Percentiles rank a stretch among this genome's conserved stretches.
Conservation (phyloP, 2,113 vertebrate genomes). For the Phyllostomus hastatus region DNA sequence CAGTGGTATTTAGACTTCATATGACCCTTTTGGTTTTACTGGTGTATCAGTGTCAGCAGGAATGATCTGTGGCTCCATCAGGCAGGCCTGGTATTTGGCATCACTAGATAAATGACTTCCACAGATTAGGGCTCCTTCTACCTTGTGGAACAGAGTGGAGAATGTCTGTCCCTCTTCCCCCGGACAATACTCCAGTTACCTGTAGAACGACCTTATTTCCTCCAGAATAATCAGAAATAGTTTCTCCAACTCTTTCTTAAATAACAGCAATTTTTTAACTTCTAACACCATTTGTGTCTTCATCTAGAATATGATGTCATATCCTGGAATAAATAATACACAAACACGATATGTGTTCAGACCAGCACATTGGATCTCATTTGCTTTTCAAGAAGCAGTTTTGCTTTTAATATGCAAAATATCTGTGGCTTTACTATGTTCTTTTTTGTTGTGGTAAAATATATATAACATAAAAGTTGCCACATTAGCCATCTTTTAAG, state of each 20-base stretch:
- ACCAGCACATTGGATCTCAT: neutral
- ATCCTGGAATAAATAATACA: neutral
- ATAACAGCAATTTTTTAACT: neutral
- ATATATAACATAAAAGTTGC: neutral
- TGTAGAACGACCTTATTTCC: neutral
- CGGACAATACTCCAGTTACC: neutral
- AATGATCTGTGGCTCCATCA: neutral
- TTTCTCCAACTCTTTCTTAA: neutral
- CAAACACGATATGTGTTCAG: neutral
- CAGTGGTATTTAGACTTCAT: neutral
- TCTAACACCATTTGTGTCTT: neutral
- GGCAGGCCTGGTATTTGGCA: neutral
- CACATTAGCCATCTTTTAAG: neutral
- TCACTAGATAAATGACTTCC: neutral
- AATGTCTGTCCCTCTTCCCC: neutral
- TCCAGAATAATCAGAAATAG: neutral
- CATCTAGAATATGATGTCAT: neutral
- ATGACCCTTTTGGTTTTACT: neutral
- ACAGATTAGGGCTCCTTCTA: neutral
- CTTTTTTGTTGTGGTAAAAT: neutral
- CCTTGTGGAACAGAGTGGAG: neutral
- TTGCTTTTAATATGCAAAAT: neutral
- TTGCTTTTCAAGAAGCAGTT: neutral
- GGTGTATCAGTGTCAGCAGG: neutral
- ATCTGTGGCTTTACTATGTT: neutral